Conservation (phyloP, 2,888 invertebrate genomes). For the Chymomyza amoena region DNA sequence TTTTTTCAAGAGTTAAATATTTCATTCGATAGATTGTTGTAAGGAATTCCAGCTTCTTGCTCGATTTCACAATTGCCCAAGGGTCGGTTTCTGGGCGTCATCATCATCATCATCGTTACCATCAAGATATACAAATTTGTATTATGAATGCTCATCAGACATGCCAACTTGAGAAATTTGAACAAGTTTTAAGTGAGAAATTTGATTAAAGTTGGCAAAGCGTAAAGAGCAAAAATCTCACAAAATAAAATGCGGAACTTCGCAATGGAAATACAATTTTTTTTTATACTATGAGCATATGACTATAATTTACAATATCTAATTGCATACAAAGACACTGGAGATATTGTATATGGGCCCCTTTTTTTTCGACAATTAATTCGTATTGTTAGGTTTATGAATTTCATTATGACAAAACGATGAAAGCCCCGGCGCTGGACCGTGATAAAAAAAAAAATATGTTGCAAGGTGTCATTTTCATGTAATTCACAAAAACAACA, state of each 20-base stretch:
- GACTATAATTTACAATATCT: slow-evolving; percentile 28
- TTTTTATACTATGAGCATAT: neutral
- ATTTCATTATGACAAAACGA: slow-evolving; percentile 21
- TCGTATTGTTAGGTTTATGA: slow-evolving; percentile 28
- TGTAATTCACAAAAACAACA: slow-evolving; percentile 36
- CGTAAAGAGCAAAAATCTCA: slow-evolving; percentile 1
- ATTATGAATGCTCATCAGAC: neutral
- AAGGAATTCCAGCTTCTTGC: neutral
- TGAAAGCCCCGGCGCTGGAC: slow-evolving; percentile 49
- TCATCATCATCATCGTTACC: neutral
- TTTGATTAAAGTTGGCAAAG: slow-evolving; percentile 10
- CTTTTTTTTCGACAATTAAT: slow-evolving; percentile 29
- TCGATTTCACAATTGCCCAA: neutral
- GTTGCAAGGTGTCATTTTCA: slow-evolving; percentile 69
- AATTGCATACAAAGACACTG: slow-evolving; percentile 9
- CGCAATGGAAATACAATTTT: neutral
- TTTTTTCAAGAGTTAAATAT: too few relatives aligned
- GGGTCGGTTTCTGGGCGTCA: neutral
- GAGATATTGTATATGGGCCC: neutral
- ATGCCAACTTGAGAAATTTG: slow-evolving; percentile 4
- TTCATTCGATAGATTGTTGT: too few relatives aligned
- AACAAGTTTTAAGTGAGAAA: slow-evolving; percentile 21
- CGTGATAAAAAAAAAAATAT: slow-evolving; percentile 70
- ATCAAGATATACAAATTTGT: neutral
- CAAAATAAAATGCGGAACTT: slow-evolving; percentile 37